Percentiles rank a stretch among this genome's conserved stretches.
Evolutionary conservation across 2,113 vertebrate species (phyloP).

Genomic region (Equus przewalskii): DNA sequence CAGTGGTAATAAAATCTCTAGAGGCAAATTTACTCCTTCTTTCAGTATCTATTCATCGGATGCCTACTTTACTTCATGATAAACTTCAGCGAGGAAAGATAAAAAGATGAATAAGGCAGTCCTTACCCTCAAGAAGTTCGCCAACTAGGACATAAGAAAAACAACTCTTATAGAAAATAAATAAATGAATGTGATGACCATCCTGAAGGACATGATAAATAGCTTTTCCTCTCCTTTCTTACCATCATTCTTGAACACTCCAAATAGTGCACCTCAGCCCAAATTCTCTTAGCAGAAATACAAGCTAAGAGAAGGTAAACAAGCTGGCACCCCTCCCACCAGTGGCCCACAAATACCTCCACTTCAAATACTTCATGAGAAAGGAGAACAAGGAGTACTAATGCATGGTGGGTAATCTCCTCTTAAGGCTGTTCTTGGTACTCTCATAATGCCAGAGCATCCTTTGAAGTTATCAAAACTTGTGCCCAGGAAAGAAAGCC

Average conservation of each 20-base stretch:
- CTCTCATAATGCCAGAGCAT: neutral
- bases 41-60: neutral
- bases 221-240: neutral
- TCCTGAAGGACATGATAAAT: neutral
- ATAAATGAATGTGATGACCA: neutral
- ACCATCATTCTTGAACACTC: neutral
- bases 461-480: neutral
- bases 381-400: neutral
- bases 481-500: neutral
- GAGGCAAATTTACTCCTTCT: conserved; percentile 7
- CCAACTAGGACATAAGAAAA: conserved; percentile 17
- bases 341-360: neutral
- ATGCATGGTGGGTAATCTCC: neutral
- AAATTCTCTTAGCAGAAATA: neutral
- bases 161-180: conserved; percentile 14
- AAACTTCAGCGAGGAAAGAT: conserved; percentile 33
- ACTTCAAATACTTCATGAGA: neutral
- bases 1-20: conserved; percentile 30
- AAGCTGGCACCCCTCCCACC: too few relatives aligned
- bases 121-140: neutral
- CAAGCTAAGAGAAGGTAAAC: neutral
- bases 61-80: neutral
- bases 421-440: neutral
- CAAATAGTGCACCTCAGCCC: neutral
- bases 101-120: neutral